Evolutionary conservation across 2,888 invertebrate genomes (phyloP).

Genomic region (Neoascia interrupta): DNA sequence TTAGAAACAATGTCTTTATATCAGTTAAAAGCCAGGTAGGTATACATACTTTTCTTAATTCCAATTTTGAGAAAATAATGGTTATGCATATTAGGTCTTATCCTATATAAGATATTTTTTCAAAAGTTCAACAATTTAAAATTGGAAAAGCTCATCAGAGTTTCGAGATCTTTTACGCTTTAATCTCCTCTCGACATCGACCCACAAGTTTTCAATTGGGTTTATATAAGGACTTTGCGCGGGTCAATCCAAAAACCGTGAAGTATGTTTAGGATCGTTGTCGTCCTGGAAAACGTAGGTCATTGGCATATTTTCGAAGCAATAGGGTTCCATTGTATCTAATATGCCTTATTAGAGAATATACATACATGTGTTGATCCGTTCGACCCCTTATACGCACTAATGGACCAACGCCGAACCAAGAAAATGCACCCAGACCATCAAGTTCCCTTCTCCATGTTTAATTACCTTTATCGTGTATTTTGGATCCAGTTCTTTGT

Average conservation of each 20-base stretch:
- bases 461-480: conserved; percentile 2
- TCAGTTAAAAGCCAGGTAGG: too few species aligned
- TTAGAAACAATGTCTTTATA: too few species aligned
- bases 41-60: too few species aligned
- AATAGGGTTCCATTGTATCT: background rate
- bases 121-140: too few species aligned
- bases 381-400: too few species aligned
- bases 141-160: too few species aligned
- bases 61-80: too few species aligned
- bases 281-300: background rate
- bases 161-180: too few species aligned
- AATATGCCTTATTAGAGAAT: too few species aligned
- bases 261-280: background rate
- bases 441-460: background rate
- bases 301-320: background rate
- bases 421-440: background rate
- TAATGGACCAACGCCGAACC: background rate
- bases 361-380: too few species aligned
- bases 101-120: too few species aligned
- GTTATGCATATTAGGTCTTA: too few species aligned
- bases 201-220: background rate
- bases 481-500: background rate
- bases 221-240: conserved; percentile 1
- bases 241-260: background rate
- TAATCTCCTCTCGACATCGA: background rate